phyloP scores from a whole-genome alignment of 2,113 vertebrate genomes.

The Corythoichthys intestinalis region DNA sequence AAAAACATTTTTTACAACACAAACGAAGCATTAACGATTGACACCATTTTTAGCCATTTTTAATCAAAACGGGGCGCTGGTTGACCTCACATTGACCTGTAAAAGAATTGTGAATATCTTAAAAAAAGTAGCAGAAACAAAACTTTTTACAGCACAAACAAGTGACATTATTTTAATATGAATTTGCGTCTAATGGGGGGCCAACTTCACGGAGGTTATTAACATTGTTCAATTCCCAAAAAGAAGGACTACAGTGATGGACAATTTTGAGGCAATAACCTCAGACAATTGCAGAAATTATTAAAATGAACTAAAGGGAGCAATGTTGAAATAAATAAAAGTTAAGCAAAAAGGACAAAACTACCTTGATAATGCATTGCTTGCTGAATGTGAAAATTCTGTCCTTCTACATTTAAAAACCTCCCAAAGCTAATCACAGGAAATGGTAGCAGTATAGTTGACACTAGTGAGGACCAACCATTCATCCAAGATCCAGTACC shows the following conservation, averaged over 20 bases:
- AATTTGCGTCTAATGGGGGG: too few species aligned
- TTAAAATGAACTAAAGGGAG: background rate
- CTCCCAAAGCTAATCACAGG: background rate
- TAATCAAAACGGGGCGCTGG: too few species aligned
- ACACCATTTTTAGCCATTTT: too few species aligned
- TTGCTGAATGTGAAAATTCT: background rate
- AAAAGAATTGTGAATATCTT: too few species aligned
- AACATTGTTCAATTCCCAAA: background rate
- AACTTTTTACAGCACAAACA: too few species aligned
- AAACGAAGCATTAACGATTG: too few species aligned
- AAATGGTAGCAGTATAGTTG: background rate
- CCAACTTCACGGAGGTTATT: background rate
- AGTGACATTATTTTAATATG: too few species aligned
- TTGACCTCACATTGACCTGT: too few species aligned
- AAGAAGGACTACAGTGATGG: background rate
- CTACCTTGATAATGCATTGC: background rate
- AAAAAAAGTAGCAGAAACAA: too few species aligned
- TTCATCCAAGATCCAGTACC: slow-evolving; percentile 21
- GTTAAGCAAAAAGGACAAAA: background rate
- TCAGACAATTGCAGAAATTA: background rate
- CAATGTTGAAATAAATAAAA: background rate
- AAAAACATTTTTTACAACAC: too few species aligned
- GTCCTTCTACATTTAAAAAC: background rate
- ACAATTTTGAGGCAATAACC: background rate
- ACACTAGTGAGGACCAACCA: slow-evolving; percentile 14